Percentiles rank a stretch among this genome's conserved stretches.
Evolutionary conservation across 35 echinoderm and acorn worm species (phyloP).

Genomic region (Strongylocentrotus purpuratus): DNA sequence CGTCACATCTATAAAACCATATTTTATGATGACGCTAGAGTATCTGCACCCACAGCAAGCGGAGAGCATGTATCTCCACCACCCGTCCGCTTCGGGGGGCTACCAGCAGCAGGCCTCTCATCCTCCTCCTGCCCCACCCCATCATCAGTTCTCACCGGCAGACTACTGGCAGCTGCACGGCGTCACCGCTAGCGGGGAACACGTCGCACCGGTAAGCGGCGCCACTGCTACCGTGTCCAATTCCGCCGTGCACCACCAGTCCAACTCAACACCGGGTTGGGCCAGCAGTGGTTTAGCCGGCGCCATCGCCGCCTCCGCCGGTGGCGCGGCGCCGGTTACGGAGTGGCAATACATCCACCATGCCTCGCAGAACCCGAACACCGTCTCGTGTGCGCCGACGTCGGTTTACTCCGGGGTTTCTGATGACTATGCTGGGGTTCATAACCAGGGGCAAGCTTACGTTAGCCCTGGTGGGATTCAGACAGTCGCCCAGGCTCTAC

Average conservation of each 20-base stretch:
- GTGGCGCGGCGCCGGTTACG: neutral
- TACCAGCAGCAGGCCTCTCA: conserved; percentile 13
- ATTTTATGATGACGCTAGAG: conserved; percentile 52
- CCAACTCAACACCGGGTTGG: conserved; percentile 10
- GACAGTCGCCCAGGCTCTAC: conserved; percentile 24
- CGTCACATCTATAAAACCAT: conserved; percentile 33
- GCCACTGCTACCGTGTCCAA: neutral
- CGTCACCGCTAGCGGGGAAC: neutral
- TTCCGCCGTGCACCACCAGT: neutral
- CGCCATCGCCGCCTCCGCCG: conserved; percentile 6
- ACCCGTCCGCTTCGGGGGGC: neutral
- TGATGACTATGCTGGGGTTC: neutral
- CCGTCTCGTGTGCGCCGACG: neutral
- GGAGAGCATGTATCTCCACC: conserved; percentile 41
- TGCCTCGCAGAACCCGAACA: conserved; percentile 6
- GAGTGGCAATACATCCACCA: conserved; percentile 38
- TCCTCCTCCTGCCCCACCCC: neutral
- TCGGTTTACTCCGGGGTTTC: neutral
- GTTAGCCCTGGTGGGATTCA: conserved; percentile 9
- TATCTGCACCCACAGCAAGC: conserved; percentile 45
- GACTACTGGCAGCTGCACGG: conserved; percentile 43
- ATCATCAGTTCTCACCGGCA: conserved; percentile 4
- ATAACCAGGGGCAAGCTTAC: neutral
- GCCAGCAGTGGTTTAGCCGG: neutral
- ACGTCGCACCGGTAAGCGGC: neutral